phyloP scores from a whole-genome alignment of 2,888 invertebrate species.

The Neocrepidodera transversa region DNA sequence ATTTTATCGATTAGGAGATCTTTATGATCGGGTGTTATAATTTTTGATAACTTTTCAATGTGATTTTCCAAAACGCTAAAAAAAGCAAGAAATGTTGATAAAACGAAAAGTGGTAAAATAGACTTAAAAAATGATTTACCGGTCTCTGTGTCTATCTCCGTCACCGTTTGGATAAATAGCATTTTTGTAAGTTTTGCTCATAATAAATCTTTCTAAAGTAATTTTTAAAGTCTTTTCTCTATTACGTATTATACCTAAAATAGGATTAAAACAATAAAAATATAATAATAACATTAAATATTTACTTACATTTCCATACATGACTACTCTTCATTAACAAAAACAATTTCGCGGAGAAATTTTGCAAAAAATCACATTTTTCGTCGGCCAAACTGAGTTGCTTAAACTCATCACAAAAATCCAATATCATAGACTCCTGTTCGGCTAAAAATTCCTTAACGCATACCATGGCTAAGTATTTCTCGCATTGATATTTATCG shows the following conservation, averaged over 20 bases:
- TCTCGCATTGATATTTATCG: slow-evolving; percentile 76
- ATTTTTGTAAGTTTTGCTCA: slow-evolving; percentile 88
- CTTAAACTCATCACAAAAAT: slow-evolving; percentile 83
- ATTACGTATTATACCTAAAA: slow-evolving; percentile 70
- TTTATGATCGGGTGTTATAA: slow-evolving; percentile 80
- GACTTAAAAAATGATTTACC: too few relatives aligned
- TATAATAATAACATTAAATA: background rate
- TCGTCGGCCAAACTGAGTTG: slow-evolving; percentile 85
- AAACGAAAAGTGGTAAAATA: too few relatives aligned
- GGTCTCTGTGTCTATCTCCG: slow-evolving; percentile 90
- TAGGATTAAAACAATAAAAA: slow-evolving; percentile 6
- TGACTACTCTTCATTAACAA: slow-evolving; percentile 74
- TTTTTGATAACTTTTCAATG: slow-evolving; percentile 78
- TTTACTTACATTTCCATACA: slow-evolving; percentile 71
- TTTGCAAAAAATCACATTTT: slow-evolving; percentile 87
- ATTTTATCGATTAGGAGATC: slow-evolving; percentile 83
- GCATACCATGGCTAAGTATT: slow-evolving; percentile 77
- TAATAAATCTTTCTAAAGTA: slow-evolving; percentile 89
- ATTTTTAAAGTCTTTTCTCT: slow-evolving; percentile 79
- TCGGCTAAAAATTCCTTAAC: slow-evolving; percentile 83
- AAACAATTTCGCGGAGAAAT: slow-evolving; percentile 76
- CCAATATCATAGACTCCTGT: slow-evolving; percentile 73
- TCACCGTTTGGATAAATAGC: slow-evolving; percentile 98
- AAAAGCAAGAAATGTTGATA: slow-evolving; percentile 10
- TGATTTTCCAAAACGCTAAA: slow-evolving; percentile 85